These are phyloP conservation scores for Arbacia lixula DNA, from an alignment of 53 echinoderm and acorn worm species.

Conservation along the genomic window DNA sequence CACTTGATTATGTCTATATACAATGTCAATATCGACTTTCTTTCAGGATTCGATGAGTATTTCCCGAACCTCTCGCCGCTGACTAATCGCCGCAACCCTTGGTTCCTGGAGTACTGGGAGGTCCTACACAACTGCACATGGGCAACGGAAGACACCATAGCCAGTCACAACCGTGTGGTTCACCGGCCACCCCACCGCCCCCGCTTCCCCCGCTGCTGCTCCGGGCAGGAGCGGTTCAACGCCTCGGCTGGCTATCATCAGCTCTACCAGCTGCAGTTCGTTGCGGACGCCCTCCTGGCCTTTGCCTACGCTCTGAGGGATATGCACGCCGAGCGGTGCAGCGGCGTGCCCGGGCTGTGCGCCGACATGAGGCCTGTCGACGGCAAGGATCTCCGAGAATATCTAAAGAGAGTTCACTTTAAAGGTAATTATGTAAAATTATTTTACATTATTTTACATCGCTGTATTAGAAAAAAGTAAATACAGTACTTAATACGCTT, in stretches of 20 bases:
- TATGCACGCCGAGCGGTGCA: slow-evolving; percentile 80
- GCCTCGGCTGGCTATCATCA: slow-evolving; percentile 51
- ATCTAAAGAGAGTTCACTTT: slow-evolving; percentile 81
- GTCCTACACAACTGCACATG: slow-evolving; percentile 78
- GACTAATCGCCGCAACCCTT: slow-evolving; percentile 77
- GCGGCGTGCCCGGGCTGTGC: slow-evolving; percentile 63
- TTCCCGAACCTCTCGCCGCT: slow-evolving; percentile 68
- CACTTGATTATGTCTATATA: no score
- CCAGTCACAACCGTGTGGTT: slow-evolving; percentile 20
- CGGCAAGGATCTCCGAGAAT: slow-evolving; percentile 66
- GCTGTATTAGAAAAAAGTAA: no score
- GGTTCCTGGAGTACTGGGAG: slow-evolving; percentile 94
- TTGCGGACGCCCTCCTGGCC: slow-evolving; percentile 81
- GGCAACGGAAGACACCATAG: slow-evolving; percentile 41
- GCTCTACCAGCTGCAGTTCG: slow-evolving; percentile 79
- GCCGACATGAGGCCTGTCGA: slow-evolving; percentile 66
- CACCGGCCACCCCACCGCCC: slow-evolving; percentile 46
- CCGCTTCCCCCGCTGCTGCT: slow-evolving; percentile 28
- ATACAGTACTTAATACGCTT: no score
- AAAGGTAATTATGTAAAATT: slow-evolving; percentile 63
- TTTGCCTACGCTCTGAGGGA: slow-evolving; percentile 82
- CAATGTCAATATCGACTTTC: background rate
- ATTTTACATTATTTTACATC: no score
- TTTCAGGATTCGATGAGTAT: slow-evolving; percentile 83
- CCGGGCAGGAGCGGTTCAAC: slow-evolving; percentile 26